Conservation (phyloP, 2,888 invertebrate species). For the Erebia epiphron region DNA sequence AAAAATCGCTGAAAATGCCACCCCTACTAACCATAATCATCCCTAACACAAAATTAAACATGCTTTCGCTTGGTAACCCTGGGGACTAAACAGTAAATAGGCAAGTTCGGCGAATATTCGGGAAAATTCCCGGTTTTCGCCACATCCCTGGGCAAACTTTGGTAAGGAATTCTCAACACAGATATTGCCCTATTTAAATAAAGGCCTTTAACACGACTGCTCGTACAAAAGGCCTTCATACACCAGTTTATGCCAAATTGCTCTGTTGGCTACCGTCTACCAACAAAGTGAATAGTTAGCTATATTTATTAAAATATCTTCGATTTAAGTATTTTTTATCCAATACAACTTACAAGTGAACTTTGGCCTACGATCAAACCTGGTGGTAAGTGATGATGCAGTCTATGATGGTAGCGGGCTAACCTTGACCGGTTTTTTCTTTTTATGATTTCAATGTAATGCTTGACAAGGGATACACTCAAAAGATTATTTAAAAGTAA, state of each 20-base stretch:
- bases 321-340: too few species aligned
- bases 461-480: too few species aligned
- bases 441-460: too few species aligned
- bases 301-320: background rate
- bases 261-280: background rate
- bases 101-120: constrained; percentile 13
- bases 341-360: too few species aligned
- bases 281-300: background rate
- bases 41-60: constrained; percentile 17
- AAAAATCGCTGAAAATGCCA: constrained; percentile 10
- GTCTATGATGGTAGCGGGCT: too few species aligned
- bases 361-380: too few species aligned
- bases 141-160: constrained; percentile 18
- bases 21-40: background rate
- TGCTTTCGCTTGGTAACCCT: constrained; percentile 16
- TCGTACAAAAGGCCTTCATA: background rate
- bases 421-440: too few species aligned
- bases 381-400: too few species aligned
- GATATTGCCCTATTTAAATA: constrained; percentile 20
- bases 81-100: constrained; percentile 16
- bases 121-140: constrained; percentile 17
- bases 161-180: constrained; percentile 15
- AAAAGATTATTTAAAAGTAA: too few species aligned
- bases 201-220: constrained; percentile 7
- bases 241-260: background rate